A percentile compares a stretch with the other conserved stretches of the same genome.
phyloP scores from a whole-genome alignment of 2,888 invertebrate genomes.

The Drosophila cracens region DNA sequence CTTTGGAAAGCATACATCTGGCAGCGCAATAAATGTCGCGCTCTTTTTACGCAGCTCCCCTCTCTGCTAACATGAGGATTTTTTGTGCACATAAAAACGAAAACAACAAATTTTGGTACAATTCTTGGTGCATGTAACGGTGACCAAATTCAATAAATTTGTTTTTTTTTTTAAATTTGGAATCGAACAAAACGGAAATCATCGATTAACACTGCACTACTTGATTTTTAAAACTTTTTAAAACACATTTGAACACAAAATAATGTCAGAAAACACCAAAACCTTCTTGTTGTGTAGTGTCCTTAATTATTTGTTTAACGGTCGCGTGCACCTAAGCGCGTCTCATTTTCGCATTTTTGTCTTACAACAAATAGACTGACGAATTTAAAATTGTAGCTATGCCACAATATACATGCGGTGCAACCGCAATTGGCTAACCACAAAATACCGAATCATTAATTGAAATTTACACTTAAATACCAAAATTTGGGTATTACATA shows the following conservation, averaged over 20 bases:
- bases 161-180: neutral
- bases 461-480: neutral
- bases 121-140: neutral
- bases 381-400: constrained; percentile 50
- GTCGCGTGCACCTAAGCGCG: constrained; percentile 20
- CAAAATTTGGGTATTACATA: neutral
- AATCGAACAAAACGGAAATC: constrained; percentile 3
- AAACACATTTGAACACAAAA: constrained; percentile 7
- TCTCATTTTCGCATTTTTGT: constrained; percentile 31
- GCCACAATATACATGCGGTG: constrained; percentile 30
- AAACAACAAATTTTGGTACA: constrained; percentile 13
- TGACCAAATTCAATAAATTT: neutral
- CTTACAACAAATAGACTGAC: constrained; percentile 36
- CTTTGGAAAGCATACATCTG: constrained; percentile 28
- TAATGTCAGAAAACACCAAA: constrained; percentile 1
- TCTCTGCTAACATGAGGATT: constrained; percentile 10
- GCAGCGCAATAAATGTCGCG: constrained; percentile 49
- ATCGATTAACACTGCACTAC: constrained; percentile 1
- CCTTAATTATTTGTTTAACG: constrained; percentile 2
- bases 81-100: constrained; percentile 32
- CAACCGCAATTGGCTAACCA: constrained; percentile 10
- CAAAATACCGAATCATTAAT: neutral
- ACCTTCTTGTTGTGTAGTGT: constrained; percentile 15
- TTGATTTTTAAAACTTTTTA: neutral
- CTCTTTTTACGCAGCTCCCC: constrained; percentile 55